phyloP scores from a whole-genome alignment of 2,797 vertebrate genomes.

The Gorsachius magnificus region DNA sequence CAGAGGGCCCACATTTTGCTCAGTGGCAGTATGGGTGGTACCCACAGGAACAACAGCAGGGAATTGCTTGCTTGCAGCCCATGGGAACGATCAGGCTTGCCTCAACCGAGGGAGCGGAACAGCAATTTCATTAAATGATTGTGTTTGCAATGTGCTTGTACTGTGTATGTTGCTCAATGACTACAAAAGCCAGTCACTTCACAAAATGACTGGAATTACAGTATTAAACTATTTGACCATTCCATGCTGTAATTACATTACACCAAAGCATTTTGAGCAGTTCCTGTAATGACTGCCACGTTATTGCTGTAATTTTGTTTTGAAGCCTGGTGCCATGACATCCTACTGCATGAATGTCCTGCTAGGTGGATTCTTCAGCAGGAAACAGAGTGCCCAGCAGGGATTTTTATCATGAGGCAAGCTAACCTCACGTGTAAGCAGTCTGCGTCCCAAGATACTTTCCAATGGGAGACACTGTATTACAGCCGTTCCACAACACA shows the following conservation, averaged over 20 bases:
- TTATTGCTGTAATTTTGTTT: not conserved
- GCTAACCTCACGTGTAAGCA: not conserved
- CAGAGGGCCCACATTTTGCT: not conserved
- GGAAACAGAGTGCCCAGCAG: not conserved
- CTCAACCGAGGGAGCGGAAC: not conserved
- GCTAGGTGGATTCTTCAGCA: not conserved
- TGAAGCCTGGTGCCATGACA: not conserved
- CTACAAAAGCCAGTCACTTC: not conserved
- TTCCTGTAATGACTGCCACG: rapidly evolving
- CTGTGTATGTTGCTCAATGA: not conserved
- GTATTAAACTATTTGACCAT: not conserved
- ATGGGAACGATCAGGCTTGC: not conserved
- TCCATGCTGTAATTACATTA: not conserved
- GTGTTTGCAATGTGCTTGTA: not conserved
- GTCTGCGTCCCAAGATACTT: not conserved
- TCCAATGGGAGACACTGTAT: not conserved
- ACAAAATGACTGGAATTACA: not conserved
- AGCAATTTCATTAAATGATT: not conserved
- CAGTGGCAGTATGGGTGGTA: not conserved
- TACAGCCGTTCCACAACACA: not conserved
- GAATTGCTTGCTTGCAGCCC: not conserved
- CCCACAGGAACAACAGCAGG: not conserved
- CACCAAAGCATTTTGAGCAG: not conserved
- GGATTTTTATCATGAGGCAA: not conserved
- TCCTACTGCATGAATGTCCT: not conserved